phyloP scores from a whole-genome alignment of 1,140 invertebrate species.

The Brevipalpus yothersi region DNA sequence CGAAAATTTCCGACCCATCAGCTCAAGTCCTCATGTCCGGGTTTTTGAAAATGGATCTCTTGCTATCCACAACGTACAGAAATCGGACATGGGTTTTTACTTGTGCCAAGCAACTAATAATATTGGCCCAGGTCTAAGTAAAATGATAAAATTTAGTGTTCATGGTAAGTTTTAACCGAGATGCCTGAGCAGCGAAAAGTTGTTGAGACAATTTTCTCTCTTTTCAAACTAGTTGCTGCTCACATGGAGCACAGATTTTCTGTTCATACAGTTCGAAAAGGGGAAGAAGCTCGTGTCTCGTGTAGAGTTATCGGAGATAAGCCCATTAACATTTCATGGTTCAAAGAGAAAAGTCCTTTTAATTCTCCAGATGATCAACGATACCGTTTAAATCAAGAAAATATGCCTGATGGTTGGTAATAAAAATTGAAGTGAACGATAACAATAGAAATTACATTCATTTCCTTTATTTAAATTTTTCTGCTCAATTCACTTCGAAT shows the following conservation, averaged over 20 bases:
- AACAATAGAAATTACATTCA: conserved; percentile 17
- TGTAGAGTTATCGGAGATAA: conserved; percentile 21
- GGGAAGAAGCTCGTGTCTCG: conserved; percentile 19
- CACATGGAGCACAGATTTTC: conserved; percentile 14
- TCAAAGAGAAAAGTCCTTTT: conserved; percentile 12
- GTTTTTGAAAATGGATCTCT: conserved; percentile 27
- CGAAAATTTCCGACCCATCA: conserved; percentile 14
- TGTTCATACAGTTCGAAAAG: conserved; percentile 14
- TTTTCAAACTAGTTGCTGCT: conserved; percentile 10
- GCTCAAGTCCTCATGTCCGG: conserved; percentile 13
- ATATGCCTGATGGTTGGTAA: neutral
- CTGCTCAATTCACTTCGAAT: neutral
- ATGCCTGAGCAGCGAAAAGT: no score
- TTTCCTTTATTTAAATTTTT: neutral
- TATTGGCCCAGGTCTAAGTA: conserved; percentile 62
- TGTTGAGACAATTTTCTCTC: neutral
- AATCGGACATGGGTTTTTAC: conserved; percentile 28
- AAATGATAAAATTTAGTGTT: conserved; percentile 26
- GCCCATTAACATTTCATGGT: conserved; percentile 22
- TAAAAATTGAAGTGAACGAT: neutral
- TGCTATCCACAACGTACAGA: conserved; percentile 20
- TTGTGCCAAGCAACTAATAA: conserved; percentile 81
- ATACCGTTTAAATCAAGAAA: neutral
- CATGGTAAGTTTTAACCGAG: conserved; percentile 20
- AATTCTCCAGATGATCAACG: neutral